Evolutionary conservation across 2,797 vertebrate genomes (phyloP), one percentile per base, ranked within the genome.

Genomic region (Tapera naevia): DNA sequence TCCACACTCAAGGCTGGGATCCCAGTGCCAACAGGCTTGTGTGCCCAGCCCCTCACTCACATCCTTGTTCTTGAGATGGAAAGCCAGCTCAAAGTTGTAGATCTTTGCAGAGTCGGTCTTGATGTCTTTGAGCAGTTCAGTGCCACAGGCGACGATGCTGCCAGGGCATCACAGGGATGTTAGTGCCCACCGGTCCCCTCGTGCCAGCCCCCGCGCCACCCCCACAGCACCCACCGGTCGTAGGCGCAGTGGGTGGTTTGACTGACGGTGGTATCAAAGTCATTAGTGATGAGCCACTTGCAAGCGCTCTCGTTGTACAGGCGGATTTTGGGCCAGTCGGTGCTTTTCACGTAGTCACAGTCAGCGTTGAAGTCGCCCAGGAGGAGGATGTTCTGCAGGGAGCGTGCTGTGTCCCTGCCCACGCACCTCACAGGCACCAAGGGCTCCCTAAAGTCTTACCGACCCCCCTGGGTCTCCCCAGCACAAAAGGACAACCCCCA

Each of bases 311-410:
- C 98, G 2, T 98, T 98, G 94, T 98, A 98, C 91, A 99, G 98
- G 46, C 98, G 98, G 88, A 99, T 98, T 50, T 97, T 46, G 0
- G 95, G 27, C 99, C 99, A 99, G 37, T 98, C 97, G 0, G 97
- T 85, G 2, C 61, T 88, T 3, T 69, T 66, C 27, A 99, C 98
- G 3, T 99, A 99, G 35, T 4, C 98, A 92, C 99, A 99, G 79
- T 97, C 99, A 0, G 99, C 94, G 0, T 99, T 99, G 96, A 99
- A 99, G 97, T 99, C 99, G 0, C 99, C 99, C 91, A 99, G 96
- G 60, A 99, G 97, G 33, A 99, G 35, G 6, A 99, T 97, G 96
- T 99, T 97, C 99, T 99, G 96, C 1, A 1, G 70, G 57, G 27
- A 86, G 25, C 1, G 0, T 0, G 0, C 32, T 37, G 43, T 61